Evolutionary conservation across 2,888 invertebrate species (phyloP), one percentile per base, ranked within the genome.

Genomic region (Ectropis crepuscularia): DNA sequence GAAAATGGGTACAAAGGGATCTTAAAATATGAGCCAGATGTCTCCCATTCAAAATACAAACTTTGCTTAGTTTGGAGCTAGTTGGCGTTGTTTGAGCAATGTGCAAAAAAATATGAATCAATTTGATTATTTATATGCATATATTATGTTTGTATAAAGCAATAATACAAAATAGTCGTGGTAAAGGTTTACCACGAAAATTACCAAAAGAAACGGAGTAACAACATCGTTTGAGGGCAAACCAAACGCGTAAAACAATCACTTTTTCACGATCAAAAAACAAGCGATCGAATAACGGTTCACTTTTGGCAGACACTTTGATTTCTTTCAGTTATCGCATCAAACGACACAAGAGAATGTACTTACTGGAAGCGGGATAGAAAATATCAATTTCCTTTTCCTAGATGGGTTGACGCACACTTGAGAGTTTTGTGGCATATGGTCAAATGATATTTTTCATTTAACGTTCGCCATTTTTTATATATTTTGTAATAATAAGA

Each of bases 251-350:
- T 37, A 55, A 57, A 58, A 58, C 58, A 58, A 63, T 54, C 49
- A 39, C 48, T 47, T 47, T 54, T 43, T 42, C 51, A 16, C 51
- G 55, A 59, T 55, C 28, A 64, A 61, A 66, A 28, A 69, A 53
- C 58, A 64, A 61, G 48, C 60, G 53, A 69, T 67, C 65, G 67
- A 61, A 66, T 64, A 69, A 69, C 66, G 53, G 48, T 49, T 53
- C 53, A 43, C 53, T 61, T 59, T 62, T 54, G 62, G 47, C 53
- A 67, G 64, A 63, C 63, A 64, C 47, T 69, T 68, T 68, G 59
- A 71, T 69, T 69, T 65, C 49, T 63, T 68, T 57, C 62, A 69
- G 67, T 71, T 69, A 69, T 64, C 69, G 63, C 63, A 60, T 63
- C 60, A 66, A 65, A 57, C 63, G 64, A 61, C 61, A 57, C 61